phyloP scores from a whole-genome alignment of 1,140 invertebrate species.

The Odontomachus brunneus region DNA sequence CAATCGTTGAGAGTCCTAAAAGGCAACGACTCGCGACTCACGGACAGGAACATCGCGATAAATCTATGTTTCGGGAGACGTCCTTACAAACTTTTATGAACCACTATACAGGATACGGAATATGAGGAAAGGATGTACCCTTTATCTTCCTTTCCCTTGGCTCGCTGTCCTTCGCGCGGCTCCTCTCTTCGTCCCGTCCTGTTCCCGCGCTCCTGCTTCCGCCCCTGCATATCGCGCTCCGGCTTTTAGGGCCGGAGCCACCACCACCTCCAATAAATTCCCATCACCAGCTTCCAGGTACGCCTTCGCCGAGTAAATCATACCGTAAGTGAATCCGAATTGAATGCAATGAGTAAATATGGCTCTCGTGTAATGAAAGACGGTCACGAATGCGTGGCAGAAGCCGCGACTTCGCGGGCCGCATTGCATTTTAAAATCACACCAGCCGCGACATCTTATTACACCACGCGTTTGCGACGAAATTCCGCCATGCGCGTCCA shows the following conservation, averaged over 20 bases:
- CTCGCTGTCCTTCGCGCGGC: constrained; percentile 53
- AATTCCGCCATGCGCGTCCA: constrained; percentile 1
- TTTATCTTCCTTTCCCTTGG: constrained; percentile 67
- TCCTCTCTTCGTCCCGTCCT: constrained; percentile 37
- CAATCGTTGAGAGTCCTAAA: constrained; percentile 9
- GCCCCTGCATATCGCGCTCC: constrained; percentile 26
- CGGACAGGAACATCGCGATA: constrained; percentile 39
- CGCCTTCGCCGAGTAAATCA: constrained; percentile 81
- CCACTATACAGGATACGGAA: constrained; percentile 67
- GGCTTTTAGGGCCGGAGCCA: constrained; percentile 77
- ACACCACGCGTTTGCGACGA: background rate
- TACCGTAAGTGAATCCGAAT: constrained; percentile 84
- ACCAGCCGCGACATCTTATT: background rate
- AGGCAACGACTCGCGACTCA: constrained; percentile 16
- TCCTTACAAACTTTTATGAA: constrained; percentile 68
- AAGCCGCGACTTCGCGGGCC: background rate
- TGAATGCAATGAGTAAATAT: constrained; percentile 86
- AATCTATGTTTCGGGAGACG: constrained; percentile 61
- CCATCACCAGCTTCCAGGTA: constrained; percentile 79
- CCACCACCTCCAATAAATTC: constrained; percentile 82
- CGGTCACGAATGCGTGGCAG: constrained; percentile 17
- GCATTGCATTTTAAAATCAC: constrained; percentile 3
- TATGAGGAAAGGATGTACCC: constrained; percentile 68
- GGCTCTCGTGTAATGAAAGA: constrained; percentile 80
- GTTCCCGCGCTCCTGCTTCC: background rate